Percentiles rank a stretch among this genome's conserved stretches.
Conservation (phyloP, 2,888 invertebrate genomes). For the Euplexia lucipara region DNA sequence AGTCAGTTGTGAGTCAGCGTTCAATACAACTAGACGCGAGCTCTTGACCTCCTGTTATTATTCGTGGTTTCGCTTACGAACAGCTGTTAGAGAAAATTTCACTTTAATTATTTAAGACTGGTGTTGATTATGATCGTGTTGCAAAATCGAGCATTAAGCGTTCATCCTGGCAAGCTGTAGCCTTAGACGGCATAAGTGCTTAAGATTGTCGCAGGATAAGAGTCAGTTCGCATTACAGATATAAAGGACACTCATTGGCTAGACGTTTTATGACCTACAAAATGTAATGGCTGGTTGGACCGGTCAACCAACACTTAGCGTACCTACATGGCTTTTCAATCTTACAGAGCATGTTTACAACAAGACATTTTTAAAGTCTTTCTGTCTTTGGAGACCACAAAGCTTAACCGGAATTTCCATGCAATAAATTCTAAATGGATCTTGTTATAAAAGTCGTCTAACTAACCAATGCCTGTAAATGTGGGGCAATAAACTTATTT, state of each 20-base stretch:
- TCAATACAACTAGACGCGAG: slow-evolving; percentile 84
- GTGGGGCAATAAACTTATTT: slow-evolving; percentile 38
- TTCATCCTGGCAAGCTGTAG: slow-evolving; percentile 22
- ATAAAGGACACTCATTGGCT: slow-evolving; percentile 32
- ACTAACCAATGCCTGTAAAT: slow-evolving; percentile 2
- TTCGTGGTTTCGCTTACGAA: slow-evolving; percentile 70
- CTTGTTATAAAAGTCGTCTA: slow-evolving; percentile 23
- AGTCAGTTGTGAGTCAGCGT: slow-evolving; percentile 78
- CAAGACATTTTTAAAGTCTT: not conserved
- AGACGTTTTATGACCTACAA: slow-evolving; percentile 26
- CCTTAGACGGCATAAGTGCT: slow-evolving; percentile 5
- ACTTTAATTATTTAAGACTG: slow-evolving; percentile 42
- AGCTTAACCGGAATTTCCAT: not conserved
- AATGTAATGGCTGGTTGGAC: slow-evolving; percentile 21
- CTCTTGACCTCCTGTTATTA: slow-evolving; percentile 81
- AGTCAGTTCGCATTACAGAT: slow-evolving; percentile 26
- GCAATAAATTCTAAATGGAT: not conserved
- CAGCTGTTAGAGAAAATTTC: slow-evolving; percentile 67
- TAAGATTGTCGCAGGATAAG: slow-evolving; percentile 46
- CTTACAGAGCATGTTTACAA: not conserved
- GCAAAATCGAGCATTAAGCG: slow-evolving; percentile 34
- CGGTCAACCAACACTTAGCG: slow-evolving; percentile 1
- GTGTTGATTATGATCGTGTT: slow-evolving; percentile 43
- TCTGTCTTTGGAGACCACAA: not conserved
- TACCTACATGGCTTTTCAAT: not conserved